phyloP scores from a whole-genome alignment of 1,140 invertebrate species.

The Pectinophora gossypiella region DNA sequence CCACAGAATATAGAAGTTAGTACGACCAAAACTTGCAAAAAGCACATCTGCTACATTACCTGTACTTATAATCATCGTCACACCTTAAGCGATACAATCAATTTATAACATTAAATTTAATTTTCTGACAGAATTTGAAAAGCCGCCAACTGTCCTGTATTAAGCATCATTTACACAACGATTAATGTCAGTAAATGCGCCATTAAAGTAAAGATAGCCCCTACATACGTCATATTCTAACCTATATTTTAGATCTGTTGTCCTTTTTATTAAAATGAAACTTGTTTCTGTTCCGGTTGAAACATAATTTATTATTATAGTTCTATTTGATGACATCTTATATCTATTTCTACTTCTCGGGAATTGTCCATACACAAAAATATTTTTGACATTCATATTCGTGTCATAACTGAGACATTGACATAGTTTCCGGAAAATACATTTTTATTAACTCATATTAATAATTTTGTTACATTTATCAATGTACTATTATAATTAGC shows the following conservation, averaged over 20 bases:
- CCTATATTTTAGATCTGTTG: slow-evolving; percentile 36
- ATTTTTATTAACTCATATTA: no score
- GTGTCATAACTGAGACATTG: no score
- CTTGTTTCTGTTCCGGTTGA: not conserved
- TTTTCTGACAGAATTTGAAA: slow-evolving; percentile 55
- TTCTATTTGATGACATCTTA: not conserved
- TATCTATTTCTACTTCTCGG: not conserved
- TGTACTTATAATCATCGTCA: slow-evolving; percentile 22
- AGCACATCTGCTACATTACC: not conserved
- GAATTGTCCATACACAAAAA: no score
- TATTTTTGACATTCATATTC: no score
- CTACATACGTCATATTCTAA: slow-evolving; percentile 51
- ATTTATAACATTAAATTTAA: slow-evolving; percentile 55
- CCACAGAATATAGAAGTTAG: no score
- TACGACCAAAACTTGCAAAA: no score
- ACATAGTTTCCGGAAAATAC: no score
- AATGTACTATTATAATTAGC: no score
- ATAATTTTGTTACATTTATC: no score
- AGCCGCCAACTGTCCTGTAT: slow-evolving; percentile 50
- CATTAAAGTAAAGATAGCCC: slow-evolving; percentile 54
- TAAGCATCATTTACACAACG: slow-evolving; percentile 43
- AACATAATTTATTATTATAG: not conserved
- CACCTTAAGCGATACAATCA: slow-evolving; percentile 33
- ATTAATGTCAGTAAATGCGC: slow-evolving; percentile 57
- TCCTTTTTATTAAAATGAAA: slow-evolving; percentile 14